Base-by-base conservation (phyloP, 2,888 invertebrate species). In the Apodemia hepburni region DNA sequence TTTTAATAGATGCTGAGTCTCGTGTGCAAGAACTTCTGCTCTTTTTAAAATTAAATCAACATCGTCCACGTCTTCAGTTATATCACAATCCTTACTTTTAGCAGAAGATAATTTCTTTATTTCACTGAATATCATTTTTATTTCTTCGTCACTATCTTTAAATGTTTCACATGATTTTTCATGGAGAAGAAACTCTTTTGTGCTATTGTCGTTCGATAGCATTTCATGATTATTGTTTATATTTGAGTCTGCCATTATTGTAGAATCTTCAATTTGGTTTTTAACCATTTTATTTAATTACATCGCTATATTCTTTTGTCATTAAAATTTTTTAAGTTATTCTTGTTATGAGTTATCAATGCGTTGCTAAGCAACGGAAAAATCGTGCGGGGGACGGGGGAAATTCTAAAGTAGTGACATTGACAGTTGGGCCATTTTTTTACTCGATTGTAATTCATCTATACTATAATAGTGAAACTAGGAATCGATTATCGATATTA, bases 41-140 rank as follows among this genome's bases (percentile, higher is more conserved):
- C 81, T 82, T 71, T 86, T 90, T 63, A 91, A 77, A 71, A 91
- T 90, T 64, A 88, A 71, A 58, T 85, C 90, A 4, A 91, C 82
- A 74, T 91, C 91, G 33, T 90, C 89, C 17, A 76, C 73, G 68
- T 88, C 87, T 12, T 82, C 84, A 29, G 74, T 75, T 47, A 86
- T 70, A 33, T 80, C 73, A 54, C 74, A 79, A 63, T 80, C 81
- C 54, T 77, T 76, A 47, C 74, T 77, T 65, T 77, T 79, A 59
- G 67, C 66, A 38, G 76, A 78, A 45, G 93, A 87, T 58, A 94
- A 77, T 67, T 94, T 93, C 69, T 93, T 94, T 3, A 95, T 94
- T 83, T 95, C 95, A 73, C 92, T 94, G 70, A 95, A 93, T 77
- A 95, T 94, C 80, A 93, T 93, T 70, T 93, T 94, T 9, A 95